Conservation (phyloP, 2,113 vertebrate genomes). For the Cervus canadensis region DNA sequence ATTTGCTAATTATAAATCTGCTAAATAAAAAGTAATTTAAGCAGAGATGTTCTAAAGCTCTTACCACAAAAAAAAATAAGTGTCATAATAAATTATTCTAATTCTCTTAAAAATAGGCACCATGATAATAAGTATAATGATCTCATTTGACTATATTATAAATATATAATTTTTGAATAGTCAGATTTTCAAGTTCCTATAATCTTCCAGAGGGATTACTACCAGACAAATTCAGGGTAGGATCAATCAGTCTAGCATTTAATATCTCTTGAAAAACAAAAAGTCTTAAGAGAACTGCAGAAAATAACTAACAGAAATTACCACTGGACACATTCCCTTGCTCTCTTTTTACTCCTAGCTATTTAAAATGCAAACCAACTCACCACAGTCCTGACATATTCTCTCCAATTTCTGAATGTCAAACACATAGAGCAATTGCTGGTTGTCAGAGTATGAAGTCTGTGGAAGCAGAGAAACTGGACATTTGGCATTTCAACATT, state of each 20-base stretch:
- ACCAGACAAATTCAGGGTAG: background rate
- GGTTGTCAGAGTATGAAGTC: conserved; percentile 51
- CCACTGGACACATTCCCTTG: background rate
- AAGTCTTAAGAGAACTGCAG: background rate
- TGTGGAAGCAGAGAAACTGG: conserved; percentile 29
- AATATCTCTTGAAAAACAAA: conserved; percentile 30
- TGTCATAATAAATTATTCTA: background rate
- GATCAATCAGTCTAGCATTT: conserved; percentile 9
- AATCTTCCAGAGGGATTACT: background rate
- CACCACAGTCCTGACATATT: conserved; percentile 52
- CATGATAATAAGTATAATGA: background rate
- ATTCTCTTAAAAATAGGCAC: background rate
- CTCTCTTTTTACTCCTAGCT: background rate
- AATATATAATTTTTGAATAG: background rate
- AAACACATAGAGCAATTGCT: conserved; percentile 57
- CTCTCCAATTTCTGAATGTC: conserved; percentile 66
- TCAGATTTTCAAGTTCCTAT: background rate
- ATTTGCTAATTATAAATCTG: conserved; percentile 4
- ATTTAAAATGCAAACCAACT: conserved; percentile 60
- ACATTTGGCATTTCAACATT: conserved; percentile 65
- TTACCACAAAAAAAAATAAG: background rate
- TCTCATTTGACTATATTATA: background rate
- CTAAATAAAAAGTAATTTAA: conserved; percentile 26
- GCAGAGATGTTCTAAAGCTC: background rate
- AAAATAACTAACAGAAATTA: conserved; percentile 41